phyloP scores from a whole-genome alignment of 1,140 invertebrate genomes.

The Chironomus striatipennis region DNA sequence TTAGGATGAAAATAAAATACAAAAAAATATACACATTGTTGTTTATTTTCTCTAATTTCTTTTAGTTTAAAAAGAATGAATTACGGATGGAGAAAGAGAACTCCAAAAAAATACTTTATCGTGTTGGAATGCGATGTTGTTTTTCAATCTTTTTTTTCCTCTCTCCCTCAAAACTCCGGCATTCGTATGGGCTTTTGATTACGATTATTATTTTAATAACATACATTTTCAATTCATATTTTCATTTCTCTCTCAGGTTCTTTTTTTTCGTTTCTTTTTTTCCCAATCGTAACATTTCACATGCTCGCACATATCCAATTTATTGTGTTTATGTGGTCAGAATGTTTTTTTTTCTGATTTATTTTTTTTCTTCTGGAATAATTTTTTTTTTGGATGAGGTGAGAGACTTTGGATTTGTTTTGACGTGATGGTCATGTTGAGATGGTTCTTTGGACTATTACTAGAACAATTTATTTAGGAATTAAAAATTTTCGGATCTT shows the following conservation, averaged over 20 bases:
- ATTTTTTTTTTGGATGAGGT: too few species aligned
- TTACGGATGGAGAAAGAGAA: not conserved
- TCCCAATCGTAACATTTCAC: not conserved
- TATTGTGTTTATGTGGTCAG: not conserved
- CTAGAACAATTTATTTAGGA: too few species aligned
- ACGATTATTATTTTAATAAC: slow-evolving; percentile 22
- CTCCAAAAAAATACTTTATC: not conserved
- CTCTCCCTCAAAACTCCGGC: not conserved
- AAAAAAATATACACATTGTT: not conserved
- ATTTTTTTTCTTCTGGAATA: too few species aligned
- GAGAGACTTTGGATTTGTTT: too few species aligned
- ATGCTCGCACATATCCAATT: too few species aligned
- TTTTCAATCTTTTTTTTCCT: not conserved
- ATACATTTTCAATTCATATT: slow-evolving; percentile 23
- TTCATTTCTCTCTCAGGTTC: not conserved
- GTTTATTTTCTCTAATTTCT: slow-evolving; percentile 3
- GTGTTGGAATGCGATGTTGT: not conserved
- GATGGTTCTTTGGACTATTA: too few species aligned
- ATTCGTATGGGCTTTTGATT: slow-evolving; percentile 10
- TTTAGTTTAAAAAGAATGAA: not conserved
- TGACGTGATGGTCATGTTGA: too few species aligned
- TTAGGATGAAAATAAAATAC: not conserved
- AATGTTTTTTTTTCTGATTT: not conserved
- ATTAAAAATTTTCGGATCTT: too few species aligned
- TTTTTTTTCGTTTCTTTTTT: not conserved